Base-by-base conservation (phyloP, 2,797 vertebrate species). In the Typhlichthys subterraneus region DNA sequence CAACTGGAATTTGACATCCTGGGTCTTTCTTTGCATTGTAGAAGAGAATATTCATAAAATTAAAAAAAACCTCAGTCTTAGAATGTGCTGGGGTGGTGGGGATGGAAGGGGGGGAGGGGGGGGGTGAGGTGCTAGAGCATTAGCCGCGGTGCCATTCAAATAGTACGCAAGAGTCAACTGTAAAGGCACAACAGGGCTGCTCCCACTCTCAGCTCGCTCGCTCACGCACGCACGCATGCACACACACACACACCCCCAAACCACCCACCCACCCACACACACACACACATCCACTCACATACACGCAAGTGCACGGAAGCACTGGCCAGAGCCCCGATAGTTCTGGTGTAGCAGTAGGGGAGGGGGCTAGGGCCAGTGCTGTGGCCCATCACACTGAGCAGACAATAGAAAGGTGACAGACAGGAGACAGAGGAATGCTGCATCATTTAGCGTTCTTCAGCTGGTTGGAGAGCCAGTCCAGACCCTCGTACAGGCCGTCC, bases 151-250 rank as follows among this genome's bases (percentile, higher is more conserved):
- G 55, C 61, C 61, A 46, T 45, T 70, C 53, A 50, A 56, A 52
- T 42, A 46, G 17, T 38, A 76, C 6, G 5, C 5, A 38, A 84
- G 67, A 45, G 65, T 81, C 17, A 70, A 82, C 74, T 67, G 77
- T 81, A 84, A 91, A 91, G 70, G 88, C 88, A 91, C 93, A 89
- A 88, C 90, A 84, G 84, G 77, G 86, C 87, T 85, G 86, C 90
- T 92, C 90, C 88, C 80, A 88, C 87, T 81, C 78, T 61, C 77
- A 61, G 72, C 75, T 80, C 84, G 76, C 73, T 69, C 79, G 72
- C 70, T 66, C 33, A 69, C 77, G 73, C 57, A 62, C 31, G 45
- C 76, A 47, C 73, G 60, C 68, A 79, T 61, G 76, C 79, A n/a
- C n/a, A 81, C 79, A 84, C 84, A 79, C 78, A 0, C 23, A 76